Percentiles rank a stretch among this genome's conserved stretches.
These are phyloP conservation scores for Acrocephalus arundinaceus DNA, from an alignment of 2,113 vertebrate species.

Conservation along the genomic window DNA sequence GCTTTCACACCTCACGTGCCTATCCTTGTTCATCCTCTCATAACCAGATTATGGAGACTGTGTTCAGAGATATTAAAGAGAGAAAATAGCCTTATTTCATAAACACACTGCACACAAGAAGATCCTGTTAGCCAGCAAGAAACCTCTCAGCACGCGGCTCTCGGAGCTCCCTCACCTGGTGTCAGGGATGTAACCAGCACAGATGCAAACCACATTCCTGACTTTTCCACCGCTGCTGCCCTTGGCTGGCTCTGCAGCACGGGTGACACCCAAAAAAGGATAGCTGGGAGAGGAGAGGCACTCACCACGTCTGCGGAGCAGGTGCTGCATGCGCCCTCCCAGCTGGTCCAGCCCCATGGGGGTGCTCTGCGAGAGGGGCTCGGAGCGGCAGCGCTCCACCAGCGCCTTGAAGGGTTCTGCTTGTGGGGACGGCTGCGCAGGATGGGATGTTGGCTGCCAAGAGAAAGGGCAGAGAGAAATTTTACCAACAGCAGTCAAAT, in stretches of 20 bases:
- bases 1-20: neutral
- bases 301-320: conserved; percentile 77
- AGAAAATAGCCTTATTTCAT: neutral
- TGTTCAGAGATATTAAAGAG: neutral
- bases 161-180: neutral
- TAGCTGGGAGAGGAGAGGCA: neutral
- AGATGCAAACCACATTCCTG: neutral
- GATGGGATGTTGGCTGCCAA: conserved; percentile 78
- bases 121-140: neutral
- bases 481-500: neutral
- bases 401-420: conserved; percentile 80
- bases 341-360: conserved; percentile 75
- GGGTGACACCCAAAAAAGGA: accelerated
- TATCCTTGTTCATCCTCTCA: neutral
- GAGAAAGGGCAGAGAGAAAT: conserved; percentile 1
- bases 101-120: neutral
- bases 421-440: conserved; percentile 72
- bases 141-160: neutral
- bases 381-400: conserved; percentile 84
- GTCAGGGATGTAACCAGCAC: neutral
- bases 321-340: conserved; percentile 72
- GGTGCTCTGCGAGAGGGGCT: conserved; percentile 82
- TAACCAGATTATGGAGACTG: neutral
- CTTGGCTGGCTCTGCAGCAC: neutral
- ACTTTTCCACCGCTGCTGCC: neutral